A percentile compares a stretch with the other conserved stretches of the same genome.
Conservation (phyloP, 92 coral and sea anemone species). For the Nematostella vectensis region DNA sequence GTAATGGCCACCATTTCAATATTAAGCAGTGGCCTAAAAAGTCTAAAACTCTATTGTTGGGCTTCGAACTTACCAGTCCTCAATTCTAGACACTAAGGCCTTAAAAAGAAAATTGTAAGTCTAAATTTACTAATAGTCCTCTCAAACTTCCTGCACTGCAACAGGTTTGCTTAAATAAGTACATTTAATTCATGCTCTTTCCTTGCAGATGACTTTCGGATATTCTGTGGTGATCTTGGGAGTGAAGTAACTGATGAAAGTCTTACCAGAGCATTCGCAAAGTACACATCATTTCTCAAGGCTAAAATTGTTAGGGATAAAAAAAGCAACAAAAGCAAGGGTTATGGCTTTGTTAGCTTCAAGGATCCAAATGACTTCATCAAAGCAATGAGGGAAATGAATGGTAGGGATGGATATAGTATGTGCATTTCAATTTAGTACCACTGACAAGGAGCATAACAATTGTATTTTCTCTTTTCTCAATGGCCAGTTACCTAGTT, state of each 20-base stretch:
- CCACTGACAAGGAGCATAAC: neutral
- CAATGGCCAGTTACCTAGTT: neutral
- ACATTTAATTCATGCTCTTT: too few relatives aligned
- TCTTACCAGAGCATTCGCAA: constrained; percentile 78
- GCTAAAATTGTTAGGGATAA: constrained; percentile 94
- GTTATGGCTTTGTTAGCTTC: constrained; percentile 95
- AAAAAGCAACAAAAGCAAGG: constrained; percentile 86
- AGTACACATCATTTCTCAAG: constrained; percentile 84
- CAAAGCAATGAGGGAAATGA: constrained; percentile 99
- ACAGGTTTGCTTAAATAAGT: too few relatives aligned
- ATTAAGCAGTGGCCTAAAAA: too few relatives aligned
- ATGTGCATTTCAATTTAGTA: too few relatives aligned
- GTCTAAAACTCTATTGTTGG: too few relatives aligned
- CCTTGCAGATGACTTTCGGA: constrained; percentile 91
- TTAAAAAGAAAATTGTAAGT: too few relatives aligned
- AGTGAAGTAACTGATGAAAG: constrained; percentile 96
- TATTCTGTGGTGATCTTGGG: constrained; percentile 96
- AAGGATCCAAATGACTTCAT: constrained; percentile 94
- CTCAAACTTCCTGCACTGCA: too few relatives aligned
- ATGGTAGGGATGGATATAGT: constrained; percentile 80
- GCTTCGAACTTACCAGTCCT: too few relatives aligned
- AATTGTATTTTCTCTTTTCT: neutral
- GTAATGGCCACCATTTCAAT: too few relatives aligned
- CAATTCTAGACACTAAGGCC: too few relatives aligned
- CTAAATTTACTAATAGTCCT: too few relatives aligned